phyloP scores from a whole-genome alignment of 2,113 vertebrate species.

The Coturnix japonica region DNA sequence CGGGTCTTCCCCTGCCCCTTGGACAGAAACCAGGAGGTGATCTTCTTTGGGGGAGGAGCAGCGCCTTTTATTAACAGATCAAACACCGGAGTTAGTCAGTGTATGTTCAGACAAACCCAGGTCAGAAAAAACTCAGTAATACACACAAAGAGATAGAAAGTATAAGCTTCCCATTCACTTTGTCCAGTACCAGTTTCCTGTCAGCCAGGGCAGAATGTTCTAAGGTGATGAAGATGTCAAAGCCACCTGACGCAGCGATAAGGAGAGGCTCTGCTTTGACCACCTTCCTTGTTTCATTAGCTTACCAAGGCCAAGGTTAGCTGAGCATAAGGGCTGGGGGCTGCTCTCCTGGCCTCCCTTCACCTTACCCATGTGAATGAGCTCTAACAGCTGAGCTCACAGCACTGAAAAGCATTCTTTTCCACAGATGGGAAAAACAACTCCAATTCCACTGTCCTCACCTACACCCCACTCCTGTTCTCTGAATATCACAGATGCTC shows the following conservation, averaged over 20 bases:
- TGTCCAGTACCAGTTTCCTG: fast-evolving
- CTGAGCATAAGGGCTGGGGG: not conserved
- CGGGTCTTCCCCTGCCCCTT: constrained; percentile 94
- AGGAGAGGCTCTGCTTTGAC: not conserved
- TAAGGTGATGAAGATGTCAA: not conserved
- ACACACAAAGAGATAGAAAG: not conserved
- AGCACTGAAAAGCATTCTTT: not conserved
- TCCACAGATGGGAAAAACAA: not conserved
- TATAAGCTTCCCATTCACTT: not conserved
- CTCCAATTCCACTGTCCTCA: not conserved
- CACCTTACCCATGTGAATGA: not conserved
- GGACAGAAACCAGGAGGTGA: constrained; percentile 95
- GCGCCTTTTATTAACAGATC: constrained; percentile 85
- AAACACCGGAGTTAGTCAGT: constrained; percentile 64
- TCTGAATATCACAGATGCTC: not conserved
- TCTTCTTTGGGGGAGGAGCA: constrained; percentile 87
- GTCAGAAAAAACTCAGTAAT: not conserved
- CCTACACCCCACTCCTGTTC: not conserved
- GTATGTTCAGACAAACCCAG: not conserved
- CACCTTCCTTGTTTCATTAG: not conserved
- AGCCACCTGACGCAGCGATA: not conserved
- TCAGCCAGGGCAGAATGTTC: not conserved
- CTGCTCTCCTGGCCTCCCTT: not conserved
- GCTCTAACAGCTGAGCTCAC: not conserved
- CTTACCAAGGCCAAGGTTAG: not conserved